These are phyloP conservation scores for Perizoma flavofasciatum DNA, from an alignment of 2,888 invertebrate species.

Conservation along the genomic window DNA sequence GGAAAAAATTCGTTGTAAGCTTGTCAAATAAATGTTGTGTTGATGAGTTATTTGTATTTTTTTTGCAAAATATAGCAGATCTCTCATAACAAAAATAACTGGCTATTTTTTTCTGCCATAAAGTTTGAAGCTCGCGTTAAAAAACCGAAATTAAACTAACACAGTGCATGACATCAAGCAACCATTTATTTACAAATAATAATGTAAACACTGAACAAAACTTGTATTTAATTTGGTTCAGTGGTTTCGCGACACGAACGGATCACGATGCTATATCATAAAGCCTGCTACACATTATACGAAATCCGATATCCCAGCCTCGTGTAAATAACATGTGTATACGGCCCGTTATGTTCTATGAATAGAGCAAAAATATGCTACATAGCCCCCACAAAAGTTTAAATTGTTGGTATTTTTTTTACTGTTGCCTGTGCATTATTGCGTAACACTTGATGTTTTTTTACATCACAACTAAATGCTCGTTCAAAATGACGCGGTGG, in stretches of 20 bases:
- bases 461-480: too few species aligned
- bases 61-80: too few species aligned
- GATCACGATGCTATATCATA: conserved; percentile 29
- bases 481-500: too few species aligned
- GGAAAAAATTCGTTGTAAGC: too few species aligned
- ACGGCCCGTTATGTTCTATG: conserved; percentile 21
- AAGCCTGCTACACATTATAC: conserved; percentile 33
- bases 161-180: conserved; percentile 17
- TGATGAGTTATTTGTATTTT: too few species aligned
- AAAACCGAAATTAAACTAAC: conserved; percentile 9
- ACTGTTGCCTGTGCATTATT: too few species aligned
- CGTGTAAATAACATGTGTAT: conserved; percentile 32
- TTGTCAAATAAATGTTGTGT: too few species aligned
- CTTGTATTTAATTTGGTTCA: conserved; percentile 25
- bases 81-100: too few species aligned
- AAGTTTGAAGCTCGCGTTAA: too few species aligned
- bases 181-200: conserved; percentile 22
- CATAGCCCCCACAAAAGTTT: neutral
- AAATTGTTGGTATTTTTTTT: too few species aligned
- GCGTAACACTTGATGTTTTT: too few species aligned
- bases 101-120: too few species aligned
- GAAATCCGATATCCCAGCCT: conserved; percentile 27
- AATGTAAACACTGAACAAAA: conserved; percentile 28
- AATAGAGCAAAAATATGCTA: conserved; percentile 1
- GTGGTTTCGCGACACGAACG: conserved; percentile 29